Evolutionary conservation across 1,140 invertebrate genomes (phyloP).

Genomic region (Bathynomus jamesi): DNA sequence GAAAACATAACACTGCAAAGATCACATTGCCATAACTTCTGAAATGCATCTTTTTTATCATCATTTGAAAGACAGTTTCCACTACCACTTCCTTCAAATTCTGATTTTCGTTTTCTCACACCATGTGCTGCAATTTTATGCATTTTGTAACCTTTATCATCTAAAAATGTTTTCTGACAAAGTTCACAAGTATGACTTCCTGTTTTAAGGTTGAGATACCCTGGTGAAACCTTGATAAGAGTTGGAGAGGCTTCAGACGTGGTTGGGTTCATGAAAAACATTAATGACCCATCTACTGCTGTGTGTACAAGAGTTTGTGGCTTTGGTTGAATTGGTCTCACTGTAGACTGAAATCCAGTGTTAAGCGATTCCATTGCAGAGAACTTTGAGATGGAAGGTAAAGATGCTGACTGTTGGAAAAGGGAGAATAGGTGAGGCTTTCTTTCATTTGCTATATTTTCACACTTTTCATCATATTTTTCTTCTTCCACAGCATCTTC

Average conservation of each 20-base stretch:
- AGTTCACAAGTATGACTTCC: conserved; percentile 7
- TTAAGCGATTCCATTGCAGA: not conserved
- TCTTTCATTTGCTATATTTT: not conserved
- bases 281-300: conserved; percentile 18
- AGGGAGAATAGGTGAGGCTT: not conserved
- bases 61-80: not conserved
- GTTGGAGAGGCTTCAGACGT: conserved; percentile 5
- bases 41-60: not conserved
- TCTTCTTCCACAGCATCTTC: not conserved
- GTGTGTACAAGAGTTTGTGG: conserved; percentile 16
- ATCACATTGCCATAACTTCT: conserved; percentile 12
- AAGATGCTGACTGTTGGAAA: not conserved
- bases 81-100: not conserved
- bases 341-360: conserved; percentile 4
- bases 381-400: not conserved
- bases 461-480: not conserved
- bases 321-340: conserved; percentile 22
- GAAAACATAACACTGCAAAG: conserved; percentile 3
- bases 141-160: conserved; percentile 19
- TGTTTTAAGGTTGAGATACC: conserved; percentile 17
- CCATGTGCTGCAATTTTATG: conserved; percentile 13
- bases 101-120: conserved; percentile 5
- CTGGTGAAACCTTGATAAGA: conserved; percentile 9
- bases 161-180: conserved; percentile 14
- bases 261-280: conserved; percentile 18